Percentiles rank a stretch among this genome's conserved stretches.
phyloP scores from a whole-genome alignment of 2,888 invertebrate genomes.

The Drosophila diplacantha region DNA sequence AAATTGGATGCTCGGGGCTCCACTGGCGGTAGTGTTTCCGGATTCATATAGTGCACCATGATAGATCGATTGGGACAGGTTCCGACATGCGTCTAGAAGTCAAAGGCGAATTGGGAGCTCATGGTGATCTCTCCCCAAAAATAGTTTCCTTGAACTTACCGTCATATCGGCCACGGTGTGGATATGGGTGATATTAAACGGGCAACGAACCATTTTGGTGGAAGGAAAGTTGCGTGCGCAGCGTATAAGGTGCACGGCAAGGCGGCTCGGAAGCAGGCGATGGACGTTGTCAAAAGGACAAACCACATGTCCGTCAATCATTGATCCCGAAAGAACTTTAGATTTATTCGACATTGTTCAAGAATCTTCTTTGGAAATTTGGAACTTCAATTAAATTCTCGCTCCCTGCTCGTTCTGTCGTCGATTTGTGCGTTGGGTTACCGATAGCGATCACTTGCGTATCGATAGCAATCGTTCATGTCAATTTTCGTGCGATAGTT shows the following conservation, averaged over 20 bases:
- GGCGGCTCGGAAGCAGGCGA: conserved; percentile 78
- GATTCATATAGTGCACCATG: conserved; percentile 37
- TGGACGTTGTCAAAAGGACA: conserved; percentile 81
- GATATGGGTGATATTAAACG: conserved; percentile 80
- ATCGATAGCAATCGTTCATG: background rate
- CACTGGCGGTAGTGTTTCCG: conserved; percentile 46
- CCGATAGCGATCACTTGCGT: background rate
- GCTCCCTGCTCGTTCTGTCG: background rate
- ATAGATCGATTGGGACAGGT: conserved; percentile 54
- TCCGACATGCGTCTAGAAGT: conserved; percentile 53
- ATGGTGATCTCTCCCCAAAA: background rate
- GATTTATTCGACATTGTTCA: background rate
- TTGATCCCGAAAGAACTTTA: background rate
- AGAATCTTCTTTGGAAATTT: background rate
- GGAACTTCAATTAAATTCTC: background rate
- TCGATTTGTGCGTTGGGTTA: background rate
- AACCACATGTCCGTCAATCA: conserved; percentile 55
- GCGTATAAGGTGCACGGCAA: conserved; percentile 80
- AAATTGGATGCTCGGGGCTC: conserved; percentile 4
- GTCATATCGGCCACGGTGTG: conserved; percentile 78
- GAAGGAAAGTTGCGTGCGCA: conserved; percentile 79
- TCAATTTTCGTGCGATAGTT: background rate
- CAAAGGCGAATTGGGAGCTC: no score
- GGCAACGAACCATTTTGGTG: conserved; percentile 78
- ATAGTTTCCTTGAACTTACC: conserved; percentile 31